Conservation (phyloP, 1,140 invertebrate species). For the Pseudomyrmex pallidus region DNA sequence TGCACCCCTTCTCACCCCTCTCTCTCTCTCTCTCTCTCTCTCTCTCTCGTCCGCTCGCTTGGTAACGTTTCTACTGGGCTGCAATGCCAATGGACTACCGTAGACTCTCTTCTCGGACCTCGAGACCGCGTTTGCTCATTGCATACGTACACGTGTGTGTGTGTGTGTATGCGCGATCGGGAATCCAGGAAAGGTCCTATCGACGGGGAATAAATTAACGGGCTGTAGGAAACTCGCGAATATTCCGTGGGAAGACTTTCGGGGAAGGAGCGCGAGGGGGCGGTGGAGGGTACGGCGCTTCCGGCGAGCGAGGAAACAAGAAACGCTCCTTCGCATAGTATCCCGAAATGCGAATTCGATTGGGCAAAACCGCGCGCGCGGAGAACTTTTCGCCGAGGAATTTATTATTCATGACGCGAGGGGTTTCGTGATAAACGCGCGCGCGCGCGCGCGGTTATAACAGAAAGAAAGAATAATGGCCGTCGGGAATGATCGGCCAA, state of each 20-base stretch:
- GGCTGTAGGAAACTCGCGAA: conserved; percentile 47
- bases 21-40: conserved; percentile 36
- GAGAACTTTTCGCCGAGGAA: conserved; percentile 24
- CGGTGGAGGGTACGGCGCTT: conserved; percentile 16
- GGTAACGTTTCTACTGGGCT: conserved; percentile 52
- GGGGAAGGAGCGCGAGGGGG: not conserved
- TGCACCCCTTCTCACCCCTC: conserved; percentile 66
- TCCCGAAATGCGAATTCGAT: conserved; percentile 49
- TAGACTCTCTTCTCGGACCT: conserved; percentile 54
- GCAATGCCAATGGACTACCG: conserved; percentile 68
- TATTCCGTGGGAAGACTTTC: conserved; percentile 45
- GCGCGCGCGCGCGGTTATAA: conserved; percentile 21
- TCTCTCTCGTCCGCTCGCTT: conserved; percentile 6
- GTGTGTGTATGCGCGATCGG: conserved; percentile 28
- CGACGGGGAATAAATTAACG: conserved; percentile 65
- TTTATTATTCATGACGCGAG: conserved; percentile 47
- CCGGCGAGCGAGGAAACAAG: conserved; percentile 14
- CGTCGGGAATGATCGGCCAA: not conserved
- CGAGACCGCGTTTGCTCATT: conserved; percentile 32
- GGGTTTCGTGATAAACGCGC: conserved; percentile 29
- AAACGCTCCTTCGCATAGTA: conserved; percentile 36
- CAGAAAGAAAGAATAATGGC: conserved; percentile 18
- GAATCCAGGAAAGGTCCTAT: conserved; percentile 52
- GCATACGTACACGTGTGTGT: not conserved
- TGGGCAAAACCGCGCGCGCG: conserved; percentile 17